Evolutionary conservation across 2,888 invertebrate species (phyloP).

Genomic region (Dinocampus coccinellae): DNA sequence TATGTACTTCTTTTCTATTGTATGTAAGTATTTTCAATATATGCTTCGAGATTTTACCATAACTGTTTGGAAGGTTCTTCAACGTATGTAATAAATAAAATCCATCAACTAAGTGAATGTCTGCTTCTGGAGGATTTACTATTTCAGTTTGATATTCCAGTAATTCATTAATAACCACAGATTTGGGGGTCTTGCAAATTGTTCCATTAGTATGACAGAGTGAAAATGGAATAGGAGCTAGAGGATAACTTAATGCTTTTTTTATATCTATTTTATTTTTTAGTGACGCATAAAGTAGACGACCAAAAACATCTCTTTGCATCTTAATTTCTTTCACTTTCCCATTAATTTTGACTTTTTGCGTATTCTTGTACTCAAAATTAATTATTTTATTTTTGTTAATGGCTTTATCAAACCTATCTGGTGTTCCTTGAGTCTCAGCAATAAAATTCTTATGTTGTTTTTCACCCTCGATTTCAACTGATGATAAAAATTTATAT

Average conservation of each 20-base stretch:
- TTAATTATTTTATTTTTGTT: constrained; percentile 47
- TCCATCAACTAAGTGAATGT: constrained; percentile 50
- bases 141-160: constrained; percentile 42
- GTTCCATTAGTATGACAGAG: constrained; percentile 51
- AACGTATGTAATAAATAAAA: constrained; percentile 51
- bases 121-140: constrained; percentile 44
- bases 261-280: constrained; percentile 49
- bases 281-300: constrained; percentile 45
- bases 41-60: constrained; percentile 45
- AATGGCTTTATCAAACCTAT: constrained; percentile 51
- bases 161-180: constrained; percentile 46
- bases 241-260: constrained; percentile 51
- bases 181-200: constrained; percentile 52
- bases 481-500: constrained; percentile 47
- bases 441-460: constrained; percentile 44
- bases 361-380: constrained; percentile 44
- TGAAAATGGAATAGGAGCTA: constrained; percentile 49
- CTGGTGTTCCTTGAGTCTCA: constrained; percentile 41
- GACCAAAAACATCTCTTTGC: constrained; percentile 49
- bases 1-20: constrained; percentile 51
- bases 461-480: constrained; percentile 48
- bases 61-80: constrained; percentile 45
- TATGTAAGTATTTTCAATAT: constrained; percentile 46
- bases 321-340: constrained; percentile 50
- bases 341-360: constrained; percentile 49